Evolutionary conservation across 2,797 vertebrate species (phyloP).

Genomic region (Platyrinchus mystaceus): DNA sequence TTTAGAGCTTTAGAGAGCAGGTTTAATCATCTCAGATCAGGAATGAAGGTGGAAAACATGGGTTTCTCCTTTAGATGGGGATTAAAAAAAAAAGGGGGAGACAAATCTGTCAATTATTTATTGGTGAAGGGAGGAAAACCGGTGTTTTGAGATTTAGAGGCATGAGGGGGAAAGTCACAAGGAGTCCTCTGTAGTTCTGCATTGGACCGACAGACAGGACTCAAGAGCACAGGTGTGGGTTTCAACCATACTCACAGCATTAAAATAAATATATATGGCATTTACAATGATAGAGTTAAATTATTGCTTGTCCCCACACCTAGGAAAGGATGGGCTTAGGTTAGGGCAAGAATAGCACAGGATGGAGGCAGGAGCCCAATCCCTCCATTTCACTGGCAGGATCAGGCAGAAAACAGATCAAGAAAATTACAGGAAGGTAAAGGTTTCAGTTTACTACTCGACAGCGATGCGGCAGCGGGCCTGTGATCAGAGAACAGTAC

Average conservation of each 20-base stretch:
- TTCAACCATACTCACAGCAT: neutral
- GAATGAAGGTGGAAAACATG: neutral
- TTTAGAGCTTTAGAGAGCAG: neutral
- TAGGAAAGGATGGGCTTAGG: neutral
- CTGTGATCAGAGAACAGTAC: neutral
- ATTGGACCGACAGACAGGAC: accelerated
- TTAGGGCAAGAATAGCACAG: neutral
- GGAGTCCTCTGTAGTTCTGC: neutral
- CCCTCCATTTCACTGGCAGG: neutral
- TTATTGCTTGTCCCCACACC: neutral
- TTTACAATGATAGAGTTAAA: neutral
- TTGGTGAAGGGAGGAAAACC: neutral
- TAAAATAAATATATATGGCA: neutral
- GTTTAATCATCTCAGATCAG: neutral
- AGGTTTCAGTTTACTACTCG: neutral
- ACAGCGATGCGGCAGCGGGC: neutral
- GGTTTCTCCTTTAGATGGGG: neutral
- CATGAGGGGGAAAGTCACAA: neutral
- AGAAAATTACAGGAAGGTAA: neutral
- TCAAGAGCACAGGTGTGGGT: accelerated
- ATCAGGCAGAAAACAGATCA: neutral
- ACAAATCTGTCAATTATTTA: neutral
- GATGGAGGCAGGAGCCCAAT: neutral
- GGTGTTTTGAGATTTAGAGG: neutral
- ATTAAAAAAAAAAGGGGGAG: neutral